These are phyloP conservation scores for Axea sp. DNA, from an alignment of 2,888 invertebrate species.

Conservation along the genomic window DNA sequence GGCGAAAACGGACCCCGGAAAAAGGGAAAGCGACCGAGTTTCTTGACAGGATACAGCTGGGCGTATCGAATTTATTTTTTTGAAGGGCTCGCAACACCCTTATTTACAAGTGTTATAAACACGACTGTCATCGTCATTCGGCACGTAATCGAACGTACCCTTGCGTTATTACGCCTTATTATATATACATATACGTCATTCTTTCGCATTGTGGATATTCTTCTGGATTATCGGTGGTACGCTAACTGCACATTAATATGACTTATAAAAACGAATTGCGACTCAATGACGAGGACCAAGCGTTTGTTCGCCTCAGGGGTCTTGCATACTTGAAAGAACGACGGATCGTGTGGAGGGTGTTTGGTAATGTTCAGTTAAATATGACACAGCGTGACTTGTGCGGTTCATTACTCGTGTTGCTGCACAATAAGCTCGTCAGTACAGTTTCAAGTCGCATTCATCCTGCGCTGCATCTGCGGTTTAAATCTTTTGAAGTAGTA, in stretches of 20 bases:
- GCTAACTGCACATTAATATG: slow-evolving; percentile 60
- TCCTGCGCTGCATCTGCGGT: too few species aligned
- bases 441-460: too few species aligned
- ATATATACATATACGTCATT: slow-evolving; percentile 51
- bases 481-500: too few species aligned
- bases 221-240: slow-evolving; percentile 53
- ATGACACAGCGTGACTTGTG: slow-evolving; percentile 75
- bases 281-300: slow-evolving; percentile 32
- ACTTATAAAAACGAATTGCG: slow-evolving; percentile 62
- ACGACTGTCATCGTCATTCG: slow-evolving; percentile 54
- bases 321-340: slow-evolving; percentile 39
- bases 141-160: slow-evolving; percentile 48
- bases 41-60: slow-evolving; percentile 73
- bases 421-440: slow-evolving; percentile 75
- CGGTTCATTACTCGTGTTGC: slow-evolving; percentile 70
- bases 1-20: slow-evolving; percentile 7
- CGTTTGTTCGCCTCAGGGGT: slow-evolving; percentile 32
- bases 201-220: slow-evolving; percentile 45
- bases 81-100: slow-evolving; percentile 66
- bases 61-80: slow-evolving; percentile 75
- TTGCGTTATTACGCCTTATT: slow-evolving; percentile 58
- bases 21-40: slow-evolving; percentile 13
- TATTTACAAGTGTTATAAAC: slow-evolving; percentile 57
- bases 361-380: slow-evolving; percentile 64
- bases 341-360: slow-evolving; percentile 11